phyloP scores from a whole-genome alignment of 1,140 invertebrate species.

The Diabrotica virgifera region DNA sequence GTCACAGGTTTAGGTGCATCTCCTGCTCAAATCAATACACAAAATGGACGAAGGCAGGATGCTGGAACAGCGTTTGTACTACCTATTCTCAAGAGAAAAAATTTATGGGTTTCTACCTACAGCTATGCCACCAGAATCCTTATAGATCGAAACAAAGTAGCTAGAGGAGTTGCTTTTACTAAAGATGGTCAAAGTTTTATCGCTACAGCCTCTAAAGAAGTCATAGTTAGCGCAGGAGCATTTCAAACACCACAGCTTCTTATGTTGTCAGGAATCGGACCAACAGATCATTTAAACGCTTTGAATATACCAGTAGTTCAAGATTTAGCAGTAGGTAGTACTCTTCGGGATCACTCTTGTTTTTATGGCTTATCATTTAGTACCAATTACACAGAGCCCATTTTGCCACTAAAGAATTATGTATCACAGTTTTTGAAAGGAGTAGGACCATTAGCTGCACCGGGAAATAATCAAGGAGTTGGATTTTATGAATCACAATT shows the following conservation, averaged over 20 bases:
- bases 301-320: constrained; percentile 45
- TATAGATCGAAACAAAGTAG: constrained; percentile 58
- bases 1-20: constrained; percentile 49
- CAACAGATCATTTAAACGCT: constrained; percentile 49
- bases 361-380: constrained; percentile 64
- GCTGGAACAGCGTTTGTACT: constrained; percentile 57
- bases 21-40: constrained; percentile 49
- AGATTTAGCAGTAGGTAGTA: constrained; percentile 67
- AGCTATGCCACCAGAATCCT: constrained; percentile 51
- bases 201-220: constrained; percentile 53
- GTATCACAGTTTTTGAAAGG: constrained; percentile 21
- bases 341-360: constrained; percentile 83
- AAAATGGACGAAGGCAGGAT: constrained; percentile 54
- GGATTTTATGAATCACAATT: constrained; percentile 24
- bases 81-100: constrained; percentile 52
- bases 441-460: constrained; percentile 15
- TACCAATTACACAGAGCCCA: constrained; percentile 23
- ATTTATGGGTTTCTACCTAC: constrained; percentile 52
- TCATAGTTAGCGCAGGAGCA: constrained; percentile 56
- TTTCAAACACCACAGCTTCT: constrained; percentile 53
- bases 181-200: constrained; percentile 42
- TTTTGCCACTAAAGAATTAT: constrained; percentile 12
- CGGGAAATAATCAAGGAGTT: constrained; percentile 25
- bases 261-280: constrained; percentile 61
- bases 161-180: constrained; percentile 58